Evolutionary conservation across 2,888 invertebrate species (phyloP).

Genomic region (Apeira syringaria): DNA sequence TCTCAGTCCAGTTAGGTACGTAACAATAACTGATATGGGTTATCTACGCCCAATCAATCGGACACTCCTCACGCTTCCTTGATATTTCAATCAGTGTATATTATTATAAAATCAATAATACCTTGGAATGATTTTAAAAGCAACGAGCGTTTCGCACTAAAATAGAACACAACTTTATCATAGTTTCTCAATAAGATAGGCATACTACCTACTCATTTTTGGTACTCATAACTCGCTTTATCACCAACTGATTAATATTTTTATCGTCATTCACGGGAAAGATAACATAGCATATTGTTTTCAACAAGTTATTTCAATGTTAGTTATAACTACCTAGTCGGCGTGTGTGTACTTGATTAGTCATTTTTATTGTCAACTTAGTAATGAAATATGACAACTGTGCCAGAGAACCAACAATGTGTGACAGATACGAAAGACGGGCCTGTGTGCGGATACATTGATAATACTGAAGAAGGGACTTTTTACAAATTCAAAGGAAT

Average conservation of each 20-base stretch:
- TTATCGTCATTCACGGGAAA: too few relatives aligned
- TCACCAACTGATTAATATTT: too few relatives aligned
- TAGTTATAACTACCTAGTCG: too few relatives aligned
- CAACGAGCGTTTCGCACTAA: too few relatives aligned
- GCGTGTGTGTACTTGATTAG: background rate
- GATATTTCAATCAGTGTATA: slow-evolving; percentile 3
- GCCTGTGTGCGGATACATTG: slow-evolving; percentile 57
- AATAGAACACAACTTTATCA: too few relatives aligned
- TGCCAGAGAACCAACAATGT: slow-evolving; percentile 35
- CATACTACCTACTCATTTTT: too few relatives aligned
- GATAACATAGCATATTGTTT: too few relatives aligned
- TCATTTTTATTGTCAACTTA: background rate
- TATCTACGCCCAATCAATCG: slow-evolving; percentile 1
- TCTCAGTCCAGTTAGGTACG: too few relatives aligned
- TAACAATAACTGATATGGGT: too few relatives aligned
- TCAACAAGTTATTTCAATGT: too few relatives aligned
- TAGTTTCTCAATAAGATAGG: too few relatives aligned
- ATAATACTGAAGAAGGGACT: slow-evolving; percentile 43
- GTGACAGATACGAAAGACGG: slow-evolving; percentile 52
- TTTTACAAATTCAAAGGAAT: slow-evolving; percentile 64
- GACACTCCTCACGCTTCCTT: slow-evolving; percentile 2
- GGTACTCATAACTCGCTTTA: too few relatives aligned
- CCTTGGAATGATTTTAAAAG: background rate
- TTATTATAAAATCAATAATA: slow-evolving; percentile 5
- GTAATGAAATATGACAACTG: slow-evolving; percentile 30